Conservation (phyloP, 2,113 vertebrate genomes). For the Callipepla californica region DNA sequence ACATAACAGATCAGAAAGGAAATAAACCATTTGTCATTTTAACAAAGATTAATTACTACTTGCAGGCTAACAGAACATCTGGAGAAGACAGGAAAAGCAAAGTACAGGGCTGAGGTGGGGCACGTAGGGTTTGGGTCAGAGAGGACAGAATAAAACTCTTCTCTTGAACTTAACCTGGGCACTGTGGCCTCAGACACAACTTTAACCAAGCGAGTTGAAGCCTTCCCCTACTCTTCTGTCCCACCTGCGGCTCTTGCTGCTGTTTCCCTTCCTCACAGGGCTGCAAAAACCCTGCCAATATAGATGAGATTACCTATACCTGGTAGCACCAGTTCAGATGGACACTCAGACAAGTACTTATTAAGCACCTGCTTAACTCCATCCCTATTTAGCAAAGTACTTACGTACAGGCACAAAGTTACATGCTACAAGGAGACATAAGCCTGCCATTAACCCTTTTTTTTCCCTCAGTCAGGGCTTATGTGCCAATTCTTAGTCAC, state of each 20-base stretch:
- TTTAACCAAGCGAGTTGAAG: neutral
- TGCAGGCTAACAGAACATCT: neutral
- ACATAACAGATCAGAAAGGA: neutral
- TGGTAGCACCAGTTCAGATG: conserved; percentile 5
- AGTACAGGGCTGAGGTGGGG: neutral
- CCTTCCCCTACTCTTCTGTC: neutral
- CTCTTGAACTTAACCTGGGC: neutral
- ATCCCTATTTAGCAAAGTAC: conserved; percentile 59
- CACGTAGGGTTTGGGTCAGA: neutral
- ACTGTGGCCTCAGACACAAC: neutral
- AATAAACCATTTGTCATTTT: neutral
- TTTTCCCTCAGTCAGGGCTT: neutral
- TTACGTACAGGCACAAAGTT: neutral
- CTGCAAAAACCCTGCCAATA: neutral
- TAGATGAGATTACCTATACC: neutral
- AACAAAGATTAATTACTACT: neutral
- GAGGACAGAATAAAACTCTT: neutral
- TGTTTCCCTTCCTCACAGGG: neutral
- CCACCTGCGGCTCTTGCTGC: neutral
- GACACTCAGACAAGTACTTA: conserved; percentile 30
- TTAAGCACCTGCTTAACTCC: conserved; percentile 48
- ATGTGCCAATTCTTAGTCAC: neutral
- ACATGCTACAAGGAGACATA: neutral
- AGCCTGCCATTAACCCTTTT: conserved; percentile 12
- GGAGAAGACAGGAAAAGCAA: neutral